phyloP scores from a whole-genome alignment of 2,888 invertebrate genomes.

The Xanthia togata region DNA sequence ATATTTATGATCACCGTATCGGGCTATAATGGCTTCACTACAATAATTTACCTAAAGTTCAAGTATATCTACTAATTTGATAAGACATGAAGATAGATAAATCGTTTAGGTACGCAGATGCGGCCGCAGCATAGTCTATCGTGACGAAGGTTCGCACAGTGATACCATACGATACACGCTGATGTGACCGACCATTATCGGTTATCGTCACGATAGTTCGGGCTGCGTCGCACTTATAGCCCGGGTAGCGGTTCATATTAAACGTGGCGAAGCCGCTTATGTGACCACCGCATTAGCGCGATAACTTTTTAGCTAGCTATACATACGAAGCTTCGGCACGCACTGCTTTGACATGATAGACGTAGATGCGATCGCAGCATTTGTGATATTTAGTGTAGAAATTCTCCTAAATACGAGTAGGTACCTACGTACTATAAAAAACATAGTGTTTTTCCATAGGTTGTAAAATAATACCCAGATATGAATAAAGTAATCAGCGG shows the following conservation, averaged over 20 bases:
- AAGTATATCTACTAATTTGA: slow-evolving; percentile 10
- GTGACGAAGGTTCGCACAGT: too few relatives aligned
- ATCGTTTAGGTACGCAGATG: neutral
- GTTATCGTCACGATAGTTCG: too few relatives aligned
- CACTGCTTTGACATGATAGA: too few relatives aligned
- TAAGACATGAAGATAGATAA: neutral
- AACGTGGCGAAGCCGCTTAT: too few relatives aligned
- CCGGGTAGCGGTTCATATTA: too few relatives aligned
- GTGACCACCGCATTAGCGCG: too few relatives aligned
- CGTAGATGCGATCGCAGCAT: neutral
- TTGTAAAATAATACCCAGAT: neutral
- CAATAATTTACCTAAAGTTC: slow-evolving; percentile 4
- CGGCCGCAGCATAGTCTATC: too few relatives aligned
- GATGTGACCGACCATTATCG: too few relatives aligned
- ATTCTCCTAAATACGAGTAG: neutral
- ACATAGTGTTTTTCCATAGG: neutral
- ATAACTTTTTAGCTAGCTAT: too few relatives aligned
- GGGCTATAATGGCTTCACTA: slow-evolving; percentile 3
- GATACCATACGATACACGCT: too few relatives aligned
- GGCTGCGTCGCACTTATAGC: too few relatives aligned
- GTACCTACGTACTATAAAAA: neutral
- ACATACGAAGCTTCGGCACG: too few relatives aligned
- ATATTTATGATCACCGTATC: slow-evolving; percentile 50
- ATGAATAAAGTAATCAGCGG: neutral
- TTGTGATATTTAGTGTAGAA: neutral